Evolutionary conservation across 2,888 invertebrate species (phyloP).

Genomic region (Holacanthella duospinosa): DNA sequence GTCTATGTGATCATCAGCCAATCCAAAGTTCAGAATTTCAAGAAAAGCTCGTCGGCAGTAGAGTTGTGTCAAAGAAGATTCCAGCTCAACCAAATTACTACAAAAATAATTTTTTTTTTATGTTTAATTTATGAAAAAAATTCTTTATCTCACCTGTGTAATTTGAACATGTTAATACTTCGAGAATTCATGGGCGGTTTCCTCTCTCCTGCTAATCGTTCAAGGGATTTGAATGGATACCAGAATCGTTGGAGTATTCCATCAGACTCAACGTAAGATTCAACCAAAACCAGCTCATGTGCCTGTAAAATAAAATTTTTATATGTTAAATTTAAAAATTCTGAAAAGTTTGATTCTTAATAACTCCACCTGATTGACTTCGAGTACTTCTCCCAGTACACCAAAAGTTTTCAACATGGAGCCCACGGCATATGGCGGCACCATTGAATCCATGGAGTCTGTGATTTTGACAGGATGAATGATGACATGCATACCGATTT

Average conservation of each 20-base stretch:
- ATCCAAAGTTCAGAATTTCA: conserved; percentile 6
- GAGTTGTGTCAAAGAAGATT: conserved; percentile 40
- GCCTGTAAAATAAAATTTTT: conserved; percentile 31
- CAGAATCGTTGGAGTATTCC: conserved; percentile 43
- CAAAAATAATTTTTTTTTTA: conserved; percentile 13
- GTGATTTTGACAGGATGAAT: conserved; percentile 38
- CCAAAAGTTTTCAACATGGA: conserved; percentile 43
- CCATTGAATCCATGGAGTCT: conserved; percentile 31
- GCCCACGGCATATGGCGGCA: conserved; percentile 42
- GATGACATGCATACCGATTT: conserved; percentile 41
- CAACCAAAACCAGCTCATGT: conserved; percentile 42
- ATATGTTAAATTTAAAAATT: neutral
- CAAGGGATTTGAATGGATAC: conserved; percentile 42
- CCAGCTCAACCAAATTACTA: conserved; percentile 41
- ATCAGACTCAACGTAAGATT: conserved; percentile 42
- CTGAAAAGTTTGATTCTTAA: conserved; percentile 16
- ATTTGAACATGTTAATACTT: conserved; percentile 21
- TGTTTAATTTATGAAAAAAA: too few relatives aligned
- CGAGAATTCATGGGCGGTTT: conserved; percentile 11
- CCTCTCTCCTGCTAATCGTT: conserved; percentile 40
- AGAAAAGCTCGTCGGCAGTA: conserved; percentile 41
- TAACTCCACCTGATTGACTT: conserved; percentile 42
- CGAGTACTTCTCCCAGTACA: conserved; percentile 42
- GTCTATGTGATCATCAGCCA: neutral
- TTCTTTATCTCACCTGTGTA: conserved; percentile 15